Conservation (phyloP, 2,888 invertebrate genomes). For the Pachymerium ferrugineum region DNA sequence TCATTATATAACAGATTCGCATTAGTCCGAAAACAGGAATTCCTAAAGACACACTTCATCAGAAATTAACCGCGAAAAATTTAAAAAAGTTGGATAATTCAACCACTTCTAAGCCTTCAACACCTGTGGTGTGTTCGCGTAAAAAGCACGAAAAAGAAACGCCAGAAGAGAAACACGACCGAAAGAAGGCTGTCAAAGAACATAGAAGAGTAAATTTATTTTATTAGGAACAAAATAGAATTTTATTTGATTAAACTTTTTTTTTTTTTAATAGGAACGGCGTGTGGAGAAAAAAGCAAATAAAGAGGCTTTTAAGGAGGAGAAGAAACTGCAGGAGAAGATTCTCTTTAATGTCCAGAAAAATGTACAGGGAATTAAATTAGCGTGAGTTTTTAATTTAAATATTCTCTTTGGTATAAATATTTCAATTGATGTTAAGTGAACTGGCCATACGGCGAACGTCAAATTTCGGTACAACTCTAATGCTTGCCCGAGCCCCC, state of each 20-base stretch:
- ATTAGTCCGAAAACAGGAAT: constrained; percentile 61
- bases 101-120: constrained; percentile 48
- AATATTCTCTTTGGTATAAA: not conserved
- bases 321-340: constrained; percentile 73
- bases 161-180: constrained; percentile 67
- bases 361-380: constrained; percentile 42
- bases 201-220: constrained; percentile 57
- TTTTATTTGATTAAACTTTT: too few relatives aligned
- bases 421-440: not conserved
- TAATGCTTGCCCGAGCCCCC: not conserved
- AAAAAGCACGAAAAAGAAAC: constrained; percentile 57
- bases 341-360: constrained; percentile 68
- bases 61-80: constrained; percentile 55
- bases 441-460: not conserved
- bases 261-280: constrained; percentile 55
- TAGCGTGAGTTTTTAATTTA: constrained; percentile 31
- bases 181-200: constrained; percentile 73
- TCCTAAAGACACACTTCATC: constrained; percentile 58
- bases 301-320: constrained; percentile 73
- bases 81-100: constrained; percentile 34
- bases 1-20: constrained; percentile 36
- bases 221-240: not conserved
- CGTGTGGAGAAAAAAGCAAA: constrained; percentile 76
- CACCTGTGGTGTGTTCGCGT: not conserved
- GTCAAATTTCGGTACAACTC: not conserved